Evolutionary conservation across 2,888 invertebrate genomes (phyloP).

Genomic region (Acanthosepion esculentum): DNA sequence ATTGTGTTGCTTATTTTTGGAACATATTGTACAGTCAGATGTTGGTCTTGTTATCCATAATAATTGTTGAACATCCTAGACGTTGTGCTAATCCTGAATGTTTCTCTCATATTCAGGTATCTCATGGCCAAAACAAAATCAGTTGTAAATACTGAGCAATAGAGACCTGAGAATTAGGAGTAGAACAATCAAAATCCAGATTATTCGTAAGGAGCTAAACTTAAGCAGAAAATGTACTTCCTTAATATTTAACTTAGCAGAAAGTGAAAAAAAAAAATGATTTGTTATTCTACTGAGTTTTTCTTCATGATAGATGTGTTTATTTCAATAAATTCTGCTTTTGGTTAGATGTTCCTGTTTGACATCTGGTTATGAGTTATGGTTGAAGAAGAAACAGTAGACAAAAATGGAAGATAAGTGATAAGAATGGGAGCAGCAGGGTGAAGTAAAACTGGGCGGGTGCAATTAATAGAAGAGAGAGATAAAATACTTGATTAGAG

Average conservation of each 20-base stretch:
- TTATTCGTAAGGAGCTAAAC: not conserved
- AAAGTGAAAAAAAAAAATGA: not conserved
- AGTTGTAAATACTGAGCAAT: not conserved
- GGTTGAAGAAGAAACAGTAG: not conserved
- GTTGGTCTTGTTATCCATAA: not conserved
- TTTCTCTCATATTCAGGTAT: not conserved
- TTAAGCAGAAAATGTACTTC: not conserved
- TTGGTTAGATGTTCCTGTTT: not conserved
- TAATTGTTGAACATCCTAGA: not conserved
- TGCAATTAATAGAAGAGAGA: no score
- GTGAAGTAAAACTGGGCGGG: no score
- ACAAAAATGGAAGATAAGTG: not conserved
- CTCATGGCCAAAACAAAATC: not conserved
- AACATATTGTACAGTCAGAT: not conserved
- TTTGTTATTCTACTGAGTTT: not conserved
- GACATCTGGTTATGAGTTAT: slow-evolving; percentile 15
- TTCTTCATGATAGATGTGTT: not conserved
- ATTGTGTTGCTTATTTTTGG: not conserved
- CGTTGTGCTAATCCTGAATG: not conserved
- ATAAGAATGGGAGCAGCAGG: not conserved
- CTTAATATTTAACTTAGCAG: not conserved
- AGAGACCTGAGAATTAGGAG: not conserved
- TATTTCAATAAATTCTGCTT: slow-evolving; percentile 33
- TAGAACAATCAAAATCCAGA: not conserved
- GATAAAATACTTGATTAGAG: no score